These are phyloP conservation scores for Brachypalpus laphriformis DNA, from an alignment of 2,888 invertebrate genomes.

Conservation along the genomic window DNA sequence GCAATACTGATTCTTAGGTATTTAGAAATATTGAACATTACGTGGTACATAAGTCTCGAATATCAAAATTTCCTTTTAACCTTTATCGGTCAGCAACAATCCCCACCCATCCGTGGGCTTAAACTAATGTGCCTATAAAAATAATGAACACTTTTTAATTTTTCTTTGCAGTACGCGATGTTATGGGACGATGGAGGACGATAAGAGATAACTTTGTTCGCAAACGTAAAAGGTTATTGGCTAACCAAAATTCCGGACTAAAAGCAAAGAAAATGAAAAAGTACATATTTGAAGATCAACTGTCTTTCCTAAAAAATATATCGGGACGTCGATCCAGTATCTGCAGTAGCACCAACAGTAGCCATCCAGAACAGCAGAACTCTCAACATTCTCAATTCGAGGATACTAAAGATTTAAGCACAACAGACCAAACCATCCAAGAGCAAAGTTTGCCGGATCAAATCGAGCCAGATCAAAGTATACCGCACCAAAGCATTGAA, in stretches of 20 bases:
- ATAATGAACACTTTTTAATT: not conserved
- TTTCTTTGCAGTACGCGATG: not conserved
- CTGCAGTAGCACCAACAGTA: not conserved
- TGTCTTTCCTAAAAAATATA: not conserved
- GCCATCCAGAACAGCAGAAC: not conserved
- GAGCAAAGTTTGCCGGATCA: too few species aligned
- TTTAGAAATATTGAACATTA: too few species aligned
- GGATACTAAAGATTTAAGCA: not conserved
- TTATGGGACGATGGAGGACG: conserved; percentile 3
- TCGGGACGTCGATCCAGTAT: not conserved
- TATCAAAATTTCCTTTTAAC: too few species aligned
- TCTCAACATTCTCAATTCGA: not conserved
- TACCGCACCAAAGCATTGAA: not conserved
- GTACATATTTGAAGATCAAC: not conserved
- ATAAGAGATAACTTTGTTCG: conserved; percentile 15
- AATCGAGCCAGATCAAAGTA: not conserved
- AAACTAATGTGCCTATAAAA: too few species aligned
- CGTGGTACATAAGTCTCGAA: too few species aligned
- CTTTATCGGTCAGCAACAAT: too few species aligned
- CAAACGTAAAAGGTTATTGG: not conserved
- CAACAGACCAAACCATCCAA: too few species aligned
- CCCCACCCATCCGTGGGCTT: too few species aligned
- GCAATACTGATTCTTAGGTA: too few species aligned
- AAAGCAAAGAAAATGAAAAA: not conserved
- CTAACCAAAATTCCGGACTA: not conserved